phyloP scores from a whole-genome alignment of 2,113 vertebrate species.

The Micronycteris hirsuta region DNA sequence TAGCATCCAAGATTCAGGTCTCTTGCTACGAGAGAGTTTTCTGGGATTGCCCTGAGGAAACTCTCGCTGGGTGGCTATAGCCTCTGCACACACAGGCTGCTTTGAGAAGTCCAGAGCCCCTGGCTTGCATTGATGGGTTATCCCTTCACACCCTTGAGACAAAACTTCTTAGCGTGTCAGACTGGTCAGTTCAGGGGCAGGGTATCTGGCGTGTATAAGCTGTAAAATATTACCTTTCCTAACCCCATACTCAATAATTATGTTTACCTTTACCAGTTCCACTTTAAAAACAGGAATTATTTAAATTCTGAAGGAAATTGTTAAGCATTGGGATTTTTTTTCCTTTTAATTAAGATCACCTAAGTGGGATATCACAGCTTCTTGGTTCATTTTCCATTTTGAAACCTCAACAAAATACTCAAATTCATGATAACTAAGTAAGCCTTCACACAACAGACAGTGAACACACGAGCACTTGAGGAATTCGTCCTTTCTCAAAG shows the following conservation, averaged over 20 bases:
- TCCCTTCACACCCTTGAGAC: neutral
- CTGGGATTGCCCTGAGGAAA: neutral
- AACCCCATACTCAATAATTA: neutral
- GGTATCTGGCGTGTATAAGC: neutral
- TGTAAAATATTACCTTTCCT: neutral
- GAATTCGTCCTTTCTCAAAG: neutral
- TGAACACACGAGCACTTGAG: neutral
- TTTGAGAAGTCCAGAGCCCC: neutral
- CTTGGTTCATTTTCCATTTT: neutral
- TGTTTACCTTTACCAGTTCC: neutral
- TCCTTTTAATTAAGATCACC: slow-evolving; percentile 36
- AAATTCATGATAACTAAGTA: neutral
- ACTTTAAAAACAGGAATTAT: neutral
- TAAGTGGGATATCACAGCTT: neutral
- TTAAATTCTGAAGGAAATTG: slow-evolving; percentile 14
- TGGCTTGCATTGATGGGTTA: neutral
- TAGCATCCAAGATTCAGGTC: neutral
- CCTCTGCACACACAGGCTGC: neutral
- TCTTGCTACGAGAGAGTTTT: neutral
- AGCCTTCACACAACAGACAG: slow-evolving; percentile 34
- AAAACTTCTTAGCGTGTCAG: neutral
- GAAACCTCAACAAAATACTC: neutral
- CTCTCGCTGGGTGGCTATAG: neutral
- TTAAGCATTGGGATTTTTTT: neutral
- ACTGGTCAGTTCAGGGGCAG: neutral